A percentile compares a stretch with the other conserved stretches of the same genome.
Conservation (phyloP, 2,113 vertebrate genomes). For the Serilophus lunatus region DNA sequence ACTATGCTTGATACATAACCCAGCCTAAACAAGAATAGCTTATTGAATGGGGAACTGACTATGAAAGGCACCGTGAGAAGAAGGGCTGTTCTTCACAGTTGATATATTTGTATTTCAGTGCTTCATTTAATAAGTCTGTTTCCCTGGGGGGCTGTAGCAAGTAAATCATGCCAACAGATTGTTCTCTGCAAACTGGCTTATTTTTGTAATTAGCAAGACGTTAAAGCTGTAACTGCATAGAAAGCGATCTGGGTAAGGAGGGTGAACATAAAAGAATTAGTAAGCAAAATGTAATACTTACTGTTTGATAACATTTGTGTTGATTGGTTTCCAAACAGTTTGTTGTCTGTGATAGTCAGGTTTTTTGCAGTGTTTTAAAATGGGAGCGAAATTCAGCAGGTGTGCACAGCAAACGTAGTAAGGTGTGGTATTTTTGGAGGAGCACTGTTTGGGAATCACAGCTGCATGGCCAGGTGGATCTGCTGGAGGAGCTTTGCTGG, state of each 20-base stretch:
- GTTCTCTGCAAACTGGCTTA: conserved; percentile 55
- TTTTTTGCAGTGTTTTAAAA: background rate
- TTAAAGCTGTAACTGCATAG: conserved; percentile 45
- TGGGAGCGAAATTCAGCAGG: background rate
- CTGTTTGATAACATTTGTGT: conserved; percentile 22
- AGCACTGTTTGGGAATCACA: background rate
- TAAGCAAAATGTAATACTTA: conserved; percentile 34
- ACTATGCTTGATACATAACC: conserved; percentile 60
- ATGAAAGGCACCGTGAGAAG: conserved; percentile 50
- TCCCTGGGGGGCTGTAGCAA: conserved; percentile 43
- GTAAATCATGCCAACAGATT: conserved; percentile 67
- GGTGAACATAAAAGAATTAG: conserved; percentile 27
- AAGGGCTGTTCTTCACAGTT: conserved; percentile 58
- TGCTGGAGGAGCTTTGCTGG: background rate
- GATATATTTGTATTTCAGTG: conserved; percentile 66
- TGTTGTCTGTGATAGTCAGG: rapidly evolving
- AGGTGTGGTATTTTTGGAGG: background rate
- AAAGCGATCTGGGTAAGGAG: conserved; percentile 17
- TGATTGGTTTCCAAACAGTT: background rate
- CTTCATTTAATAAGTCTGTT: conserved; percentile 65
- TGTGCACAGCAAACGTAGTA: background rate
- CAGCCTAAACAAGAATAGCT: conserved; percentile 59
- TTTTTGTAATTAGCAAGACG: conserved; percentile 59
- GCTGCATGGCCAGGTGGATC: background rate
- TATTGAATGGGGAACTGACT: conserved; percentile 47